Evolutionary conservation across 2,113 vertebrate genomes (phyloP).

Genomic region (Cyprinus carpio): DNA sequence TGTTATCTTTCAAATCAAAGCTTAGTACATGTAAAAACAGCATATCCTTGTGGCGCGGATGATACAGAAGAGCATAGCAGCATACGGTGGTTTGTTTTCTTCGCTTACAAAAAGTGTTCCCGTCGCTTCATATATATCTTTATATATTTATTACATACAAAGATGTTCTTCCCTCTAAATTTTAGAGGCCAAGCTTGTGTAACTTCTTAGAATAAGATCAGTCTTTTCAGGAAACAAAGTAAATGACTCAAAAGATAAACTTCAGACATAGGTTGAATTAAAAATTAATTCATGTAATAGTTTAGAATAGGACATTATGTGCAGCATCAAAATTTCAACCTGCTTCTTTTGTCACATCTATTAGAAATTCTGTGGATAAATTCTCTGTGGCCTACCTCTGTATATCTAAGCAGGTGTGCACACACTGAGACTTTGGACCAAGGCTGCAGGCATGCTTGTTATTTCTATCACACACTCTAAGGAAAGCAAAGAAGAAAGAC

Average conservation of each 20-base stretch:
- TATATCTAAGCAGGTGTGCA: not conserved
- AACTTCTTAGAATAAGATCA: no score
- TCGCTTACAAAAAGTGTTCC: no score
- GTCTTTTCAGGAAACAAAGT: no score
- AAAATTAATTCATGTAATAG: not conserved
- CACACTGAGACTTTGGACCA: conserved; percentile 1
- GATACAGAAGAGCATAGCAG: no score
- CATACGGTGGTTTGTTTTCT: no score
- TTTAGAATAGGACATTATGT: not conserved
- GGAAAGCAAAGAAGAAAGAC: conserved; percentile 38
- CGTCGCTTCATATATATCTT: no score
- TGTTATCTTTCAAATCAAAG: no score
- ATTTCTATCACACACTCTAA: conserved; percentile 67
- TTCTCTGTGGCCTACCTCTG: not conserved
- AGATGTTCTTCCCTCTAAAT: no score
- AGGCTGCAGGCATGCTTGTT: conserved; percentile 62
- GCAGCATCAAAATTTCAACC: not conserved
- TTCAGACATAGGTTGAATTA: not conserved
- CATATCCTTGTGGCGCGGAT: no score
- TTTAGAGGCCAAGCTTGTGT: no score
- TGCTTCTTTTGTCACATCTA: not conserved
- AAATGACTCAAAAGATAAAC: not conserved
- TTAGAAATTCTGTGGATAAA: not conserved
- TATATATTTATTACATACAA: no score
- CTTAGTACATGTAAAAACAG: no score